Evolutionary conservation across 2,113 vertebrate genomes (phyloP).

Genomic region (Scophthalmus maximus): DNA sequence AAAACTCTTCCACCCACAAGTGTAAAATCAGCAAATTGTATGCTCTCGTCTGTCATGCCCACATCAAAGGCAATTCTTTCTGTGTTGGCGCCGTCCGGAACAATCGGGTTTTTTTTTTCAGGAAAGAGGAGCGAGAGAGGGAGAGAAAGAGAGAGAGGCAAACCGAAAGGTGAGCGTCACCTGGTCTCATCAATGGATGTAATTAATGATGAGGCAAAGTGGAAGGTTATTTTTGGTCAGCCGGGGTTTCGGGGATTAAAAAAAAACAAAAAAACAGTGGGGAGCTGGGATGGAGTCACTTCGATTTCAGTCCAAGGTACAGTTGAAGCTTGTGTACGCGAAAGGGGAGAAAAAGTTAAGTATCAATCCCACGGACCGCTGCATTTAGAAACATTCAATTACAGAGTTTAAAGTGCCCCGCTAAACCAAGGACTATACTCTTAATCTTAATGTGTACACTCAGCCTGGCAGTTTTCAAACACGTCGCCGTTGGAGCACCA

Average conservation of each 20-base stretch:
- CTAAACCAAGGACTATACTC: not conserved
- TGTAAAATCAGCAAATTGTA: conserved; percentile 49
- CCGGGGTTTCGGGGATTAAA: not conserved
- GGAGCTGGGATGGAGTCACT: no score
- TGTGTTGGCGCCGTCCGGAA: conserved; percentile 26
- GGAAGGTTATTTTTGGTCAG: not conserved
- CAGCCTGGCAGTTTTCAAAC: not conserved
- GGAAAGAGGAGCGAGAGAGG: conserved; percentile 4
- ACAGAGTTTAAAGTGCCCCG: not conserved
- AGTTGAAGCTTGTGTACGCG: not conserved
- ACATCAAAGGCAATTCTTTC: conserved; percentile 68
- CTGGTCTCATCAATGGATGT: not conserved
- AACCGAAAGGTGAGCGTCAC: not conserved
- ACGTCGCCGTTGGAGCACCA: not conserved
- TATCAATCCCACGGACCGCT: not conserved
- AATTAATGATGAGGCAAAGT: not conserved
- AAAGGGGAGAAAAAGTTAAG: not conserved
- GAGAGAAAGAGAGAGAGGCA: no score
- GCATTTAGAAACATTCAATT: not conserved
- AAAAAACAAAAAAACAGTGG: not conserved
- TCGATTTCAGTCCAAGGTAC: not conserved
- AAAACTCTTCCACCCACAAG: conserved; percentile 36
- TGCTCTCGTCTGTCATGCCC: conserved; percentile 46
- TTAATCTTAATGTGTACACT: not conserved
- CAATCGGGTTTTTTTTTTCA: conserved; percentile 39